These are phyloP conservation scores for Trogon melanurus DNA, from an alignment of 2,113 vertebrate genomes.

Conservation along the genomic window DNA sequence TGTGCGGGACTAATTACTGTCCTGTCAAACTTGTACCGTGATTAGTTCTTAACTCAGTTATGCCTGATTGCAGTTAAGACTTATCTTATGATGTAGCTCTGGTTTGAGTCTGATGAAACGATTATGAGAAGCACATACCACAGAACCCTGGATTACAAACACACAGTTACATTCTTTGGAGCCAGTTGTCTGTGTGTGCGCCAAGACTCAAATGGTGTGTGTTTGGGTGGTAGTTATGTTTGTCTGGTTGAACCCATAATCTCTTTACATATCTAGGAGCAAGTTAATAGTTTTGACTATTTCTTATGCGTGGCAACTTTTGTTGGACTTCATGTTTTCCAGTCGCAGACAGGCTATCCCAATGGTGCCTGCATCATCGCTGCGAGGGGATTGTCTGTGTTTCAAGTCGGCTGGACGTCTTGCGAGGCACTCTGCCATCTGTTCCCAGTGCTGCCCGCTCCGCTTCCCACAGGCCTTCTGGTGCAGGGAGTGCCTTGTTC, in stretches of 20 bases:
- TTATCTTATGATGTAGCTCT: background rate
- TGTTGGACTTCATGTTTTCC: background rate
- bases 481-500: background rate
- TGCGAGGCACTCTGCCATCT: constrained; percentile 17
- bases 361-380: background rate
- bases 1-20: background rate
- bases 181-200: background rate
- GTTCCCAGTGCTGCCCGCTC: background rate
- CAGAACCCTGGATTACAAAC: background rate
- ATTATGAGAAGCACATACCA: background rate
- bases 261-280: background rate
- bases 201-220: background rate
- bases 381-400: background rate
- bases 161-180: background rate
- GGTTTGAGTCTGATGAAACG: background rate
- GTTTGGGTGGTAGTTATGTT: background rate
- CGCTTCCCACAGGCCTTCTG: background rate
- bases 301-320: background rate
- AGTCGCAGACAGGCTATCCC: background rate
- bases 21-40: background rate
- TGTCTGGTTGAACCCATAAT: background rate
- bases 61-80: background rate
- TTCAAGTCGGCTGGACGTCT: background rate
- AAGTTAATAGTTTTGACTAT: background rate
- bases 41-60: background rate